Conservation (phyloP, 2,888 invertebrate species). For the Junonia oenone region DNA sequence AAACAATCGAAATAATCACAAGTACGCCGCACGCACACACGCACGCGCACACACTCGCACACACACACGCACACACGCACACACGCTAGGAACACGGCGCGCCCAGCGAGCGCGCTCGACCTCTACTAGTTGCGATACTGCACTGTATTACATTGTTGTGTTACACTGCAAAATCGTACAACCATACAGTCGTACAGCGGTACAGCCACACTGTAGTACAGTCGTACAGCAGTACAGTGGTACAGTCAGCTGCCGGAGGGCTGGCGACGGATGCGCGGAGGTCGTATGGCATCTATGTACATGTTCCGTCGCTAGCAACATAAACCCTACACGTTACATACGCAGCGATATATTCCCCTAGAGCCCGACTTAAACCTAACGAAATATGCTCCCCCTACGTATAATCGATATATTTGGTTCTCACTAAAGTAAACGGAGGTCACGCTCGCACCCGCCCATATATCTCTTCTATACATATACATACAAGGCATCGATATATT, state of each 20-base stretch:
- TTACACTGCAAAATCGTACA: too few relatives aligned
- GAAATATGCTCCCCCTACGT: not conserved
- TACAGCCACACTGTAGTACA: too few relatives aligned
- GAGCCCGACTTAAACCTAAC: not conserved
- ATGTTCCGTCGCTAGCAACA: not conserved
- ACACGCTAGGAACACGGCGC: constrained; percentile 35
- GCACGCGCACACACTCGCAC: constrained; percentile 26
- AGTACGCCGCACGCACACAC: constrained; percentile 37
- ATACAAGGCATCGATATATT: constrained; percentile 27
- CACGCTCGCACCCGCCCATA: constrained; percentile 37
- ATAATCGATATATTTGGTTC: constrained; percentile 63
- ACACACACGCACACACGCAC: constrained; percentile 23
- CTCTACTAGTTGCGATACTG: too few relatives aligned
- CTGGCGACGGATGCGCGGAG: too few relatives aligned
- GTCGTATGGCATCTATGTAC: constrained; percentile 31
- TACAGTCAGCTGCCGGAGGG: constrained; percentile 26
- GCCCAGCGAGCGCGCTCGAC: too few relatives aligned
- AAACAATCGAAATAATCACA: constrained; percentile 33
- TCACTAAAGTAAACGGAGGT: constrained; percentile 51
- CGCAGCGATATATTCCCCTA: not conserved
- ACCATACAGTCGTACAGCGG: too few relatives aligned
- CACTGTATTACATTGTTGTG: too few relatives aligned
- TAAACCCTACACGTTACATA: not conserved
- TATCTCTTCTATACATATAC: constrained; percentile 33
- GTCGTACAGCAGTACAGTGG: too few relatives aligned